phyloP scores from a whole-genome alignment of 2,113 vertebrate species.

The Hypocryptadius cinnamomeus region DNA sequence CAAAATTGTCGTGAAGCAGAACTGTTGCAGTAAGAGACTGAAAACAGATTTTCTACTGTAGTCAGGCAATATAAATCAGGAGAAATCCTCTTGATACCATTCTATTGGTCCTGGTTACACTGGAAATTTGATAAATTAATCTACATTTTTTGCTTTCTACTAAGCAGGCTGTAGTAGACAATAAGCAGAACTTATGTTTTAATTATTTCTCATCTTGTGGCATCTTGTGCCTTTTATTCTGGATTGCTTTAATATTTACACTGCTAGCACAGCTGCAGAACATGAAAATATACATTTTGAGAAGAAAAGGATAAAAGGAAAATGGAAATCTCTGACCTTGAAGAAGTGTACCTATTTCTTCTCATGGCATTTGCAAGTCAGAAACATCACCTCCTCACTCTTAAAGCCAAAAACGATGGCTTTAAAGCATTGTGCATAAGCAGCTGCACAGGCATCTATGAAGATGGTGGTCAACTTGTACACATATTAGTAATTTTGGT shows the following conservation, averaged over 20 bases:
- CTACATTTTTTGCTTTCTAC: not conserved
- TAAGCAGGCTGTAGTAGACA: not conserved
- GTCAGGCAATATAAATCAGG: not conserved
- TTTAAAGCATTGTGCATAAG: not conserved
- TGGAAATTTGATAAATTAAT: not conserved
- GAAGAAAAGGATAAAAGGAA: not conserved
- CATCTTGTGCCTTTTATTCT: not conserved
- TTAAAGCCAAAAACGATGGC: not conserved
- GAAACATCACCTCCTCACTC: not conserved
- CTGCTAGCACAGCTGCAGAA: not conserved
- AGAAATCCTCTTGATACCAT: not conserved
- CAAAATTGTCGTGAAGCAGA: constrained; percentile 18
- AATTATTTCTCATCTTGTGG: not conserved
- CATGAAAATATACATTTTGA: not conserved
- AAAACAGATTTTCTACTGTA: not conserved
- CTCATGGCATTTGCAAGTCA: not conserved
- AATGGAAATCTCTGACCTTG: not conserved
- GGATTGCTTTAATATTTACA: constrained; percentile 23
- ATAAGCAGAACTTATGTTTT: not conserved
- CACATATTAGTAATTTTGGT: not conserved
- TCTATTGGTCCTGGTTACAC: not conserved
- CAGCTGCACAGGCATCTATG: not conserved
- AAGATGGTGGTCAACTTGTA: not conserved
- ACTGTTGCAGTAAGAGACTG: not conserved
- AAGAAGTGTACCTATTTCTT: not conserved